Evolutionary conservation across 2,113 vertebrate genomes (phyloP).

Genomic region (Acanthochromis polyacanthus): DNA sequence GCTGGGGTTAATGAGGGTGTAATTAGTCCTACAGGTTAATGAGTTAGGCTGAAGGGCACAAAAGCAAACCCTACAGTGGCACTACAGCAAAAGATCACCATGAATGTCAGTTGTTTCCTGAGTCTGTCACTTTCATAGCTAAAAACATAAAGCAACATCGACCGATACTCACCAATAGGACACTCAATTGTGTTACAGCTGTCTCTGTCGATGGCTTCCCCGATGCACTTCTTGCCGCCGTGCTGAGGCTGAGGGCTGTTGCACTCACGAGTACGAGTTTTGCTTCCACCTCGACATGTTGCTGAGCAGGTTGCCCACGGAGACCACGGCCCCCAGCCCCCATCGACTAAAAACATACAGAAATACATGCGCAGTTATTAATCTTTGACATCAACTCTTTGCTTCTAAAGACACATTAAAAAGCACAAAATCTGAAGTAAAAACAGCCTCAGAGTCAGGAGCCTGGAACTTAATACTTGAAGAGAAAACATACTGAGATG

Average conservation of each 20-base stretch:
- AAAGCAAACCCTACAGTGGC: neutral
- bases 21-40: too few species aligned
- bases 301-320: conserved; percentile 94
- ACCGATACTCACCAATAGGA: conserved; percentile 87
- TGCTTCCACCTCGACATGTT: conserved; percentile 92
- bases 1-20: too few species aligned
- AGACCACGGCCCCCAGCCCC: conserved; percentile 97
- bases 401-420: conserved; percentile 12
- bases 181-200: conserved; percentile 92
- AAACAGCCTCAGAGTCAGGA: conserved; percentile 22
- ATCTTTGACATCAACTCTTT: neutral
- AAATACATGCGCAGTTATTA: neutral
- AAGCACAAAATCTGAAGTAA: neutral
- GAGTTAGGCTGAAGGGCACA: too few species aligned
- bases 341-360: conserved; percentile 86
- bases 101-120: neutral
- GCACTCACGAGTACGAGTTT: conserved; percentile 89
- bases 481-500: conserved; percentile 53
- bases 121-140: neutral
- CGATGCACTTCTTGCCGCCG: conserved; percentile 89
- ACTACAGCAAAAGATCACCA: neutral
- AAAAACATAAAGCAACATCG: neutral
- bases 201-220: conserved; percentile 87
- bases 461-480: conserved; percentile 39
- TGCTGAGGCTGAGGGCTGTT: conserved; percentile 93